Evolutionary conservation across 92 coral and sea anemone species (phyloP), one percentile per base, ranked within the genome.

Genomic region (Palythoa caribaeorum): DNA sequence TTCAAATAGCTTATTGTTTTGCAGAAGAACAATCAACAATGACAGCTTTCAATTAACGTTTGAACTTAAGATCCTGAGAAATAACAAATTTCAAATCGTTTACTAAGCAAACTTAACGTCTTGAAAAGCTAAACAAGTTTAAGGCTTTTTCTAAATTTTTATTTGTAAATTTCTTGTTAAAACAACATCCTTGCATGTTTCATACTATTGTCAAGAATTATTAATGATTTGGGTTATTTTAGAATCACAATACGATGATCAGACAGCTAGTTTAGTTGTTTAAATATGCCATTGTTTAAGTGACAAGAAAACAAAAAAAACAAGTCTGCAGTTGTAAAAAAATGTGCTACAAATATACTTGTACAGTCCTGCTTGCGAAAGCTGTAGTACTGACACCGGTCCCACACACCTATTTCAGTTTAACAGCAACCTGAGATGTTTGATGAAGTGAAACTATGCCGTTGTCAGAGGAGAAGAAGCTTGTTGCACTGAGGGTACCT

Each of bases 391-490:
- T 44, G 50, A 44, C 7, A 3, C 50, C 50, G 50, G 50, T 44
- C 50, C 6, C 7, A 44, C 50, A 44, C 50, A 44, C 50, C 7
- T 44, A 8, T 3, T 44, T 44, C 28, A 28, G 28, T 28, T 28
- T 4, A 20, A 59, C n/a, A 59, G 2, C 65, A 59, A 59, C 1
- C 65, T 15, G 65, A n/a, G 65, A 59, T 59, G 28, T 59, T 3
- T 13, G 15, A 15, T 59, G n/a, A 55, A 6, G 1, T 66, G 6
- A 3, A 38, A 38, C 16, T 60, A 94, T 92, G 96, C 87, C 47
- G 20, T 54, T 91, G 3, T 19, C 93, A 5, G 95, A 90, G 70
- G 91, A 87, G 68, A 73, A 92, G 1, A 87, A 90, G 16, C 76
- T 87, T 60, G 84, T 94, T 3, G 54, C 76, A 10, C 40, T 93